These are phyloP conservation scores for Eumerus sabulonum DNA, from an alignment of 2,888 invertebrate species.

Conservation along the genomic window DNA sequence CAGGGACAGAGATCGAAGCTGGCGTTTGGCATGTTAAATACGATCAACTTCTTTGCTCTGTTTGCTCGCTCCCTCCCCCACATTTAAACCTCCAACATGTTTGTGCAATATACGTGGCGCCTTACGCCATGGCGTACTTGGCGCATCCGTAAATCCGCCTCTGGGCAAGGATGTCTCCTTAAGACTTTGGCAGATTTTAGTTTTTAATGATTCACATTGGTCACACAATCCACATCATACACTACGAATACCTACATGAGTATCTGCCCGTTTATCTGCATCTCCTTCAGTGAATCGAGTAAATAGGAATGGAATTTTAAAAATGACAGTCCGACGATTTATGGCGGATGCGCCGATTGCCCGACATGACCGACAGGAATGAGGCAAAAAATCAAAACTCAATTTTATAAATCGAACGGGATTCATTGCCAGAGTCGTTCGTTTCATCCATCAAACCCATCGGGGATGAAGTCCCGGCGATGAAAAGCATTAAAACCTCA, in stretches of 20 bases:
- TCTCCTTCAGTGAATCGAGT: conserved; percentile 29
- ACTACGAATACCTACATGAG: not conserved
- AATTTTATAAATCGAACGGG: conserved; percentile 60
- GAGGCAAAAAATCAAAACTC: conserved; percentile 61
- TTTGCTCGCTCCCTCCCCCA: no score
- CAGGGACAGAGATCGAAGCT: no score
- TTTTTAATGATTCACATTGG: conserved; percentile 61
- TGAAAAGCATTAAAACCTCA: conserved; percentile 57
- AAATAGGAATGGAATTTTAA: conserved; percentile 67
- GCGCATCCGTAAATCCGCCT: no score
- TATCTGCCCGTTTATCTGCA: conserved; percentile 23
- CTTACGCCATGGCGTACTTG: no score
- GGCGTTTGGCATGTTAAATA: no score
- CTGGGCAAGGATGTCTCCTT: no score
- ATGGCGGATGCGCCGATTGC: conserved; percentile 66
- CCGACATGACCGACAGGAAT: conserved; percentile 38
- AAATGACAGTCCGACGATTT: conserved; percentile 65
- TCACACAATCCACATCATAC: not conserved
- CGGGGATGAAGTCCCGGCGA: conserved; percentile 20
- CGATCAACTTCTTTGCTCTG: no score
- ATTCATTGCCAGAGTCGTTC: conserved; percentile 12
- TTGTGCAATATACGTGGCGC: no score
- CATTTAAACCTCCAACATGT: no score
- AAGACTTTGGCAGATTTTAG: conserved; percentile 30
- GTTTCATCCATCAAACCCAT: no score